A percentile compares a stretch with the other conserved stretches of the same genome.
Conservation (phyloP, 2,888 invertebrate species). For the Thymelicus sylvestris region DNA sequence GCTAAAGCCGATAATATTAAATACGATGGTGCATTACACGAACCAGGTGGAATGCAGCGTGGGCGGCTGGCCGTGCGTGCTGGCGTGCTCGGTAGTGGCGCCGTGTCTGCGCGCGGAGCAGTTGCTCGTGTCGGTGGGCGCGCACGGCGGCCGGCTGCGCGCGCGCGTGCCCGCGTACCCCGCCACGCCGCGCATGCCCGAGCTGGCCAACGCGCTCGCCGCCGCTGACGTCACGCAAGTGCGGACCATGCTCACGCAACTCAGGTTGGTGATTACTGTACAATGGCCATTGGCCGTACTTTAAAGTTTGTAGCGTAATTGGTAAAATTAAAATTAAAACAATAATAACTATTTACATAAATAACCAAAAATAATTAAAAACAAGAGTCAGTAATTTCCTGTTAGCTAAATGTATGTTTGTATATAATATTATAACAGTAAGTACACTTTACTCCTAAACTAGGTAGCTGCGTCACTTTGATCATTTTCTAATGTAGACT, state of each 20-base stretch:
- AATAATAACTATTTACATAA: no score
- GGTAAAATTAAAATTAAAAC: no score
- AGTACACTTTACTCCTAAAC: no score
- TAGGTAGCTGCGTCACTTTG: no score
- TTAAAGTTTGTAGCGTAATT: no score
- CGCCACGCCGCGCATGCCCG: conserved; percentile 90
- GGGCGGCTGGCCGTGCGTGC: conserved; percentile 94
- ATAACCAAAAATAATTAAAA: no score
- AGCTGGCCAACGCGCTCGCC: conserved; percentile 90
- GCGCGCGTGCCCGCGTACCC: conserved; percentile 97
- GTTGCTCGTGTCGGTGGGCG: conserved; percentile 96
- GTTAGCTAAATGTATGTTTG: no score
- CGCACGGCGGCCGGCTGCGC: conserved; percentile 95
- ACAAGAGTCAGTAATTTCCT: no score
- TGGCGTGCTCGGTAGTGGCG: conserved; percentile 94
- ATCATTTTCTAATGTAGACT: not conserved
- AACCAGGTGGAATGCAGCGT: conserved; percentile 90
- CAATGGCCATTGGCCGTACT: no score
- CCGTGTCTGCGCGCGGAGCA: conserved; percentile 97
- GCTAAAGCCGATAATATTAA: no score
- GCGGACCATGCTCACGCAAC: conserved; percentile 71
- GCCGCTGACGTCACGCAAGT: conserved; percentile 60
- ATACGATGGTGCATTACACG: no score
- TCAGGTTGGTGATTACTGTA: conserved; percentile 66
- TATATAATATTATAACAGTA: no score